A percentile compares a stretch with the other conserved stretches of the same genome.
These are phyloP conservation scores for Ageneiosus marmoratus DNA, from an alignment of 2,113 vertebrate species.

Conservation along the genomic window DNA sequence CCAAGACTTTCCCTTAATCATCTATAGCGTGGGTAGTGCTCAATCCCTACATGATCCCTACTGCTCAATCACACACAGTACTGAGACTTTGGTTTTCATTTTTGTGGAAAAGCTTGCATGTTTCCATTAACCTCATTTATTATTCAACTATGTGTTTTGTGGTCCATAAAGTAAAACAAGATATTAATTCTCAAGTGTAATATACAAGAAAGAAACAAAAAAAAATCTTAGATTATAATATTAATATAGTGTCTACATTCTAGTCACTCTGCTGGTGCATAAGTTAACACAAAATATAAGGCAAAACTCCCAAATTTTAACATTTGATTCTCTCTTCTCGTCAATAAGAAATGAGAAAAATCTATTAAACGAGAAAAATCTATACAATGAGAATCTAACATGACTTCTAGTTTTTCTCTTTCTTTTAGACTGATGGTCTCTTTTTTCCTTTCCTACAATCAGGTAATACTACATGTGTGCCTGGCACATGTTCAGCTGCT, in stretches of 20 bases:
- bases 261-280: slow-evolving; percentile 74
- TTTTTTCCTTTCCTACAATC: neutral
- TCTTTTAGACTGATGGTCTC: neutral
- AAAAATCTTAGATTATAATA: slow-evolving; percentile 46
- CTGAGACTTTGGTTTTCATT: slow-evolving; percentile 48
- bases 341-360: slow-evolving; percentile 5
- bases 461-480: slow-evolving; percentile 24
- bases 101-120: slow-evolving; percentile 29
- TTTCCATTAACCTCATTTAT: slow-evolving; percentile 22
- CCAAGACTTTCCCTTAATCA: slow-evolving; percentile 23
- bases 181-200: neutral
- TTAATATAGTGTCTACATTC: slow-evolving; percentile 69
- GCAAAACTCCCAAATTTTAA: slow-evolving; percentile 70
- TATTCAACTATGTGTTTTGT: neutral
- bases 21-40: slow-evolving; percentile 4
- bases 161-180: slow-evolving; percentile 27
- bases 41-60: slow-evolving; percentile 9
- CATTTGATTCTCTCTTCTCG: slow-evolving; percentile 24
- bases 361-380: slow-evolving; percentile 19
- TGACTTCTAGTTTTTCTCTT: neutral
- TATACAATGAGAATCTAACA: slow-evolving; percentile 23
- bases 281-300: slow-evolving; percentile 66
- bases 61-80: slow-evolving; percentile 30
- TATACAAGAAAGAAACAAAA: slow-evolving; percentile 11
- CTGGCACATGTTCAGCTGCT: neutral